A percentile compares a stretch with the other conserved stretches of the same genome.
phyloP scores from a whole-genome alignment of 1,140 invertebrate species.

The Drosophila seguyi region DNA sequence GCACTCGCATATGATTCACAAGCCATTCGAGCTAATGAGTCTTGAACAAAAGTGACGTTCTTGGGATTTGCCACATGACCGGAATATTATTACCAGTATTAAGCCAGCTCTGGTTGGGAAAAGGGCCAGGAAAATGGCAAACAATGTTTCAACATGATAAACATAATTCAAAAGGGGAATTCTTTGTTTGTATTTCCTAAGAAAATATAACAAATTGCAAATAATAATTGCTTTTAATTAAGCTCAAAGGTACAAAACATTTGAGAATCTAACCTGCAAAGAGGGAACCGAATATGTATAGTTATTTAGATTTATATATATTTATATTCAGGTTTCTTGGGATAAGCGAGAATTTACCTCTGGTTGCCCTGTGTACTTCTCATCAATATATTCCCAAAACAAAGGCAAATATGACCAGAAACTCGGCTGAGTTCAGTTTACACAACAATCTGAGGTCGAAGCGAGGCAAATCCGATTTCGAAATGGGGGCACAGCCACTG shows the following conservation, averaged over 20 bases:
- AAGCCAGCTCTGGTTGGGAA: background rate
- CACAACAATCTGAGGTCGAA: slow-evolving; percentile 21
- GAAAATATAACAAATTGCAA: background rate
- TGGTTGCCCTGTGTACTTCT: background rate
- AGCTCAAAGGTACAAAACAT: background rate
- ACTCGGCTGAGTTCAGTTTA: background rate
- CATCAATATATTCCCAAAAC: background rate
- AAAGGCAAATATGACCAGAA: background rate
- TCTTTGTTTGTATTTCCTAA: too few species aligned
- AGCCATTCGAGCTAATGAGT: slow-evolving; percentile 28
- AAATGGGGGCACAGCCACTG: slow-evolving; percentile 16
- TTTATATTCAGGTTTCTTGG: background rate
- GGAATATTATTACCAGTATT: slow-evolving; percentile 21
- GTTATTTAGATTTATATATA: background rate
- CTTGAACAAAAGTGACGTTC: slow-evolving; percentile 25
- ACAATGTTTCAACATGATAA: background rate
- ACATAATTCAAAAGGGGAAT: background rate
- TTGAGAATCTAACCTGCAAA: background rate
- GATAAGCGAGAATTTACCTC: background rate
- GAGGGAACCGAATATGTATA: background rate
- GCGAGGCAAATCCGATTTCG: slow-evolving; percentile 9
- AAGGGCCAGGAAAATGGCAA: background rate
- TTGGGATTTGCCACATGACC: slow-evolving; percentile 29
- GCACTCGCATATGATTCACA: slow-evolving; percentile 26
- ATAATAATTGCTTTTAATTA: background rate